Evolutionary conservation across 2,113 vertebrate species (phyloP), one percentile per base, ranked within the genome.

Genomic region (Pluvianellus socialis): DNA sequence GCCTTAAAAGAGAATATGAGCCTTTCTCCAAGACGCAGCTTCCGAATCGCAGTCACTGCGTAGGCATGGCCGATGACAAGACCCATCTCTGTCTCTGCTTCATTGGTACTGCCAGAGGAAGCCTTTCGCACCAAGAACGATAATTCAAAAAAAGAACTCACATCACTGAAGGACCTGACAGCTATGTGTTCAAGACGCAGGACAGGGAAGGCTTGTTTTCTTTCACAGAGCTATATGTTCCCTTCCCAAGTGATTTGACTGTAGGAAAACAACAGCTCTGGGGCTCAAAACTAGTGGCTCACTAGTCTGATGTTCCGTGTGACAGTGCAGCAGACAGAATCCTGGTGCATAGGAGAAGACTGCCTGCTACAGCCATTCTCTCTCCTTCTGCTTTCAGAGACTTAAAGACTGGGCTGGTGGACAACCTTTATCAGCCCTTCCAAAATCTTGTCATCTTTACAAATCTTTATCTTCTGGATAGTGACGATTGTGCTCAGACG

Each of bases 61-160:
- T 99, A 99, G 3, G 99, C 99, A 22, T 99, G 99, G 49, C 99
- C 99, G 85, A 99, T 98, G 44, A 99, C 84, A 21, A 99, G 97
- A 63, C 99, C 99, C n/a, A 96, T 97, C 3, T 81, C 86, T 73
- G 98, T 98, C 97, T 96, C 98, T 6, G 35, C 14, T 72, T 99
- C 99, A 9, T 96, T 97, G 91, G 98, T 97, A 40, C 89, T 94
- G 20, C 89, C 56, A 4, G 96, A 33, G 23, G 66, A 92, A 92
- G 98, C 96, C 98, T 99, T 52, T 73, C 92, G 95, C 59, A 93
- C 2, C n/a, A 66, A 42, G 12, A 87, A 53, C 0, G 16, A n/a
- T 44, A 91, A 52, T 63, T 5, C 32, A 33, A 65, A 77, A 0
- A 18, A 17, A 45, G 5, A 82, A 67, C 4, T 88, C 12, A 0